These are phyloP conservation scores for Glareola pratincola DNA, from an alignment of 2,113 vertebrate species.

Conservation along the genomic window DNA sequence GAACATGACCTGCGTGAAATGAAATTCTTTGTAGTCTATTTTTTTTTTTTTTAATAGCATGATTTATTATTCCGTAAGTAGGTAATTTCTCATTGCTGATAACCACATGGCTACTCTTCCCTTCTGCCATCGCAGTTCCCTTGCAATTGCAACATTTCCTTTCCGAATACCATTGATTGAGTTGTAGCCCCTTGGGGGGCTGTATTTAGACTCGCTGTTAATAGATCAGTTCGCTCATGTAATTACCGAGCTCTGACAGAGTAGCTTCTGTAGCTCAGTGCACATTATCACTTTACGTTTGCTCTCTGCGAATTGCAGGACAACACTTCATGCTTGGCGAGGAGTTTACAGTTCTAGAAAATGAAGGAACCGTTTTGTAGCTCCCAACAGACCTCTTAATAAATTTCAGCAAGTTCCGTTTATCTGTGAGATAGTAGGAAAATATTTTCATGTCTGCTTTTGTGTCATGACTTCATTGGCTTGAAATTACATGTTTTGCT, in stretches of 20 bases:
- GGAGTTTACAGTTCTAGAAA: not conserved
- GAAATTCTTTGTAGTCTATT: not conserved
- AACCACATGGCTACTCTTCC: not conserved
- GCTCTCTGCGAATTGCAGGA: not conserved
- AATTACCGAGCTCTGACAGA: not conserved
- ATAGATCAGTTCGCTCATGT: constrained; percentile 13
- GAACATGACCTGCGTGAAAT: not conserved
- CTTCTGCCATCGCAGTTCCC: not conserved
- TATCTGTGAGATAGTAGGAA: not conserved
- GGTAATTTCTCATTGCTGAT: constrained; percentile 2
- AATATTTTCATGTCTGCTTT: constrained; percentile 43
- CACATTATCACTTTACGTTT: not conserved
- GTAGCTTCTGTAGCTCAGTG: not conserved
- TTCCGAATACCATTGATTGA: not conserved
- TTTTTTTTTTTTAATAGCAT: not conserved
- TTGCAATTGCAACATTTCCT: not conserved
- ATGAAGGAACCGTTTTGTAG: not conserved
- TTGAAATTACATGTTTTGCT: constrained; percentile 20
- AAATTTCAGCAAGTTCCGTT: not conserved
- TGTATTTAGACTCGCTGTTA: constrained; percentile 44
- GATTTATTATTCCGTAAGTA: not conserved
- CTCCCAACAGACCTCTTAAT: not conserved
- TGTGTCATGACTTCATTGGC: constrained; percentile 33
- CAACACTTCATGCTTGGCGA: not conserved
- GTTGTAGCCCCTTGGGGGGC: constrained; percentile 8